These are phyloP conservation scores for Hydrophis major DNA, from an alignment of 2,797 vertebrate genomes.

Conservation along the genomic window DNA sequence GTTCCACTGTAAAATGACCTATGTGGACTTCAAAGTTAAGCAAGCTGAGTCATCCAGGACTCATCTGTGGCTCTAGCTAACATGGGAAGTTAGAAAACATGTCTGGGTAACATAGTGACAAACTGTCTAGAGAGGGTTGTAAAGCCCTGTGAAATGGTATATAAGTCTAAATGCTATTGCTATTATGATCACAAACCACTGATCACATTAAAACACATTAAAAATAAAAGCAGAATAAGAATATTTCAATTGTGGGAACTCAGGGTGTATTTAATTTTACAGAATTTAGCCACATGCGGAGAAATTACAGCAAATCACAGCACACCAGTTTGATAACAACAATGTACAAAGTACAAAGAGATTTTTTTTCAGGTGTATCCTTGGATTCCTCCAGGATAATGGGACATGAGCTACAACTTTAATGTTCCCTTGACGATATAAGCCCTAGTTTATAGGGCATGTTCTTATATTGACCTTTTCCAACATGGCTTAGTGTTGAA, in stretches of 20 bases:
- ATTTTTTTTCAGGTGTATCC: not conserved
- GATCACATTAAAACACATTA: not conserved
- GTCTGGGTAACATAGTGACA: not conserved
- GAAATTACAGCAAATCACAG: not conserved
- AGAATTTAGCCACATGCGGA: not conserved
- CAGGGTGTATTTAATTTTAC: not conserved
- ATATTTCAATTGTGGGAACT: not conserved
- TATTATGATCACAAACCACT: not conserved
- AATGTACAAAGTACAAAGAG: not conserved
- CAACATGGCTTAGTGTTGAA: not conserved
- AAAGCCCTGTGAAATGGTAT: too few species aligned
- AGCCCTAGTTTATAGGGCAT: not conserved
- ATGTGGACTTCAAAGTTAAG: not conserved
- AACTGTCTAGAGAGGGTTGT: too few species aligned
- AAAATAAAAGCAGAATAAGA: not conserved
- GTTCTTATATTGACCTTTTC: not conserved
- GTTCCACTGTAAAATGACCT: not conserved
- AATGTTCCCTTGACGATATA: not conserved
- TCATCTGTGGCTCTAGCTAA: not conserved
- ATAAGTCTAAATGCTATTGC: too few species aligned
- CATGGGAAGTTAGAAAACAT: not conserved
- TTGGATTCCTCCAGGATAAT: not conserved
- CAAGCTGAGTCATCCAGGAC: not conserved
- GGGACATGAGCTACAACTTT: not conserved
- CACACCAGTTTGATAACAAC: not conserved